Evolutionary conservation across 2,888 invertebrate species (phyloP), one percentile per base, ranked within the genome.

Genomic region (Sicus ferrugineus): DNA sequence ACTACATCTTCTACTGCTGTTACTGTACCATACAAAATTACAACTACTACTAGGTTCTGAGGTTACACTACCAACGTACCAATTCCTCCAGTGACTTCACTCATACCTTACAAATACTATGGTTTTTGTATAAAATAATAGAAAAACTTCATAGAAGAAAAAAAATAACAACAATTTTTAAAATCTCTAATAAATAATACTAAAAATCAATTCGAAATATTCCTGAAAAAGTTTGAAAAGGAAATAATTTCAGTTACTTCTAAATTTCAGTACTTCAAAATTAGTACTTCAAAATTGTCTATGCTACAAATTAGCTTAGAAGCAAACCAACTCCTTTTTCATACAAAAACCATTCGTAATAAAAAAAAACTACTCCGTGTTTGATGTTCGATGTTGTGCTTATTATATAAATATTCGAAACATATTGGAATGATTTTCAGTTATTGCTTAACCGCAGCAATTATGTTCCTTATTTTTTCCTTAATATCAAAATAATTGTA

Each of bases 361-460:
- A 62, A 71, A 69, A 56, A 65, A 71, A 14, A 23, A 71, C 67
- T 42, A 70, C 34, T 61, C 46, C 72, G 75, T 79, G 77, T 75
- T 80, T 75, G 76, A 81, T 79, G 79, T 79, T 79, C 72, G 77
- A 79, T 79, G 79, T 81, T 68, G 68, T 68, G 68, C 62, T 68
- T 34, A 76, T 71, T 77, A 79, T 73, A 48, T 71, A 64, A 71
- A 54, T 66, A 63, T 21, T 50, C 58, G 52, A 71, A 65, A 62
- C 54, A 69, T 64, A 69, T 69, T 67, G 69, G n/a, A 54, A 69
- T 74, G 72, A 72, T 74, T 76, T 76, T 65, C 70, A 31, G 68
- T 74, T 72, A 59, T 65, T 67, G 65, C 65, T 65, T 65, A 52
- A 21, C 34, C 28, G 65, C 19, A 54, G 52, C 38, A 34, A 54